phyloP scores from a whole-genome alignment of 2,113 vertebrate species.

The Dryoscopus gambensis region DNA sequence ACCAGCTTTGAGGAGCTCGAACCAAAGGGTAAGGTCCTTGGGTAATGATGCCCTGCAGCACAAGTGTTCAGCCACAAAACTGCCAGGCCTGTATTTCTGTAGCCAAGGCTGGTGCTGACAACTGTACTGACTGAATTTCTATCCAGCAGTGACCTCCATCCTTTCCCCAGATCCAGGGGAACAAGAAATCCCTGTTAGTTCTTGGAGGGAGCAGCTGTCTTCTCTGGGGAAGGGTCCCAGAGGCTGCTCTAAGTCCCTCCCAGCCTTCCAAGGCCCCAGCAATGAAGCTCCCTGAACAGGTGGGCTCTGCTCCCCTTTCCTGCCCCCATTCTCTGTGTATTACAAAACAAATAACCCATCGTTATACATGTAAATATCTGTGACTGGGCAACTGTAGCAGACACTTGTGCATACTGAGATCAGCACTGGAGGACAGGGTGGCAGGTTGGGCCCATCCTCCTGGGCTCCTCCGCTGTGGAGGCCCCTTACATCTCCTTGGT shows the following conservation, averaged over 20 bases:
- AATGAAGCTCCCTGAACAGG: slow-evolving; percentile 45
- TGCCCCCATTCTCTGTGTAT: slow-evolving; percentile 64
- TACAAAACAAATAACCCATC: slow-evolving; percentile 70
- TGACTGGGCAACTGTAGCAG: slow-evolving; percentile 70
- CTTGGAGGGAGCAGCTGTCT: not conserved
- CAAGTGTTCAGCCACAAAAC: not conserved
- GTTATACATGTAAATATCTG: slow-evolving; percentile 78
- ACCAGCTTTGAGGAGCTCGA: not conserved
- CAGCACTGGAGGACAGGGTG: slow-evolving; percentile 55
- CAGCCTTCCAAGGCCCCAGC: slow-evolving; percentile 44
- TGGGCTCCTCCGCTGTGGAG: not conserved
- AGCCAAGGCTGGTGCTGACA: not conserved
- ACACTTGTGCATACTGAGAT: slow-evolving; percentile 67
- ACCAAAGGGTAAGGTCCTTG: not conserved
- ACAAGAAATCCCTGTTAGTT: not conserved
- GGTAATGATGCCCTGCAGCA: not conserved
- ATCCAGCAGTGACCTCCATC: slow-evolving; percentile 7
- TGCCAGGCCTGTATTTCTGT: not conserved
- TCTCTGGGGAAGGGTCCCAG: not conserved
- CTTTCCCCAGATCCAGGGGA: slow-evolving; percentile 16
- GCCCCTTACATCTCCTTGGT: slow-evolving; percentile 88
- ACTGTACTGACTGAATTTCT: not conserved
- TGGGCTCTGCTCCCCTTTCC: slow-evolving; percentile 55
- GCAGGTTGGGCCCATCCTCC: slow-evolving; percentile 34
- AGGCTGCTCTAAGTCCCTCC: not conserved